Evolutionary conservation across 2,888 invertebrate species (phyloP), one percentile per base, ranked within the genome.

Genomic region (Anticlea derivata): DNA sequence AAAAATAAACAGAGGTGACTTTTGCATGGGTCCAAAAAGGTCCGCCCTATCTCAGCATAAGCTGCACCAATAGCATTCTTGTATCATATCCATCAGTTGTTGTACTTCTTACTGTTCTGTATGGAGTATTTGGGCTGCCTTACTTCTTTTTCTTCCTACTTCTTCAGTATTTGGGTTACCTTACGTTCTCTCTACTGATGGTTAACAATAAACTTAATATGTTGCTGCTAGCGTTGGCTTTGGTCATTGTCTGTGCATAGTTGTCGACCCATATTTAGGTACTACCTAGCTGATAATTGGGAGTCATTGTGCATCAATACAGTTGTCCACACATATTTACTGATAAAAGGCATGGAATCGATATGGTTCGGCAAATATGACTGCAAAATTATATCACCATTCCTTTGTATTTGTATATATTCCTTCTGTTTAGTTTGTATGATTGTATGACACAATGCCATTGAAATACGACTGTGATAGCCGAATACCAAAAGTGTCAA

Each of bases 331-430:
- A 96, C 97, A 0, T 99, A 99, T 80, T 86, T 99, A 30, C 80
- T 0, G 99, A 99, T 80, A 99, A 99, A 78, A 93, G 99, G 1
- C 99, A 99, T 99, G 99, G 99, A 96, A 95, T 68, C 92, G 96
- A n/a, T n/a, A 51, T 92, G 98, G 74, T 96, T 94, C 68, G 93
- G 94, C 0, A 93, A 93, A 64, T 94, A 95, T 78, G 72, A 82
- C 27, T 87, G 90, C 65, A 92, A 95, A 0, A 93, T 92, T 97
- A 95, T 74, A 65, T 92, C 0, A 90, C 95, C 12, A 89, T 95
- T 30, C 97, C 97, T 0, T 56, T 94, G 0, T n/a, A n/a, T n/a
- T n/a, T n/a, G n/a, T 98, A 98, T 78, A 78, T 95, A 0, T 95
- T 94, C 68, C 82, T 93, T 0, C 73, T 93, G 2, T 93, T 91